Conservation (phyloP, 2,113 vertebrate genomes). For the Osmerus mordax region DNA sequence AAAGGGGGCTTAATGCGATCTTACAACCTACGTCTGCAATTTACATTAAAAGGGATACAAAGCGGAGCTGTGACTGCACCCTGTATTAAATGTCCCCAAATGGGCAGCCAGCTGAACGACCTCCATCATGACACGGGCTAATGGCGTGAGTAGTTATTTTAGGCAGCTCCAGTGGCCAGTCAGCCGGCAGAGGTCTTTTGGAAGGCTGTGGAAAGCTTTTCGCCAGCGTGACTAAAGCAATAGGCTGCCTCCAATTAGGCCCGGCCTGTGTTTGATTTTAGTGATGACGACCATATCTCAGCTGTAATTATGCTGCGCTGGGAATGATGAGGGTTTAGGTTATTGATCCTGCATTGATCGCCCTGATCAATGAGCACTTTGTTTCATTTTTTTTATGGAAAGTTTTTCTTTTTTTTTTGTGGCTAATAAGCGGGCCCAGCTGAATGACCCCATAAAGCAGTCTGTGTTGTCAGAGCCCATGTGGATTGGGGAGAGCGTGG, state of each 20-base stretch:
- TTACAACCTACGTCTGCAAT: slow-evolving; percentile 41
- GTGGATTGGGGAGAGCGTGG: slow-evolving; percentile 42
- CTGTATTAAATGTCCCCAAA: slow-evolving; percentile 61
- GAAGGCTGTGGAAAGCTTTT: slow-evolving; percentile 52
- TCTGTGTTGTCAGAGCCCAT: slow-evolving; percentile 31
- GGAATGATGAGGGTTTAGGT: slow-evolving; percentile 78
- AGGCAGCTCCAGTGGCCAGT: slow-evolving; percentile 41
- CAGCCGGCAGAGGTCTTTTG: slow-evolving; percentile 57
- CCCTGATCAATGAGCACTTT: slow-evolving; percentile 76
- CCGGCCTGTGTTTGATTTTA: slow-evolving; percentile 66
- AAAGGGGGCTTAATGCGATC: slow-evolving; percentile 42
- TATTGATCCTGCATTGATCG: slow-evolving; percentile 76
- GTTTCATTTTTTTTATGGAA: slow-evolving; percentile 69
- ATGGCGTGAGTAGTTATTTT: slow-evolving; percentile 67
- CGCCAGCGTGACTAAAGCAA: slow-evolving; percentile 55
- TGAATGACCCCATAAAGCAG: slow-evolving; percentile 50
- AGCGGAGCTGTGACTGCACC: slow-evolving; percentile 39
- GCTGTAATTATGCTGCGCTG: slow-evolving; percentile 71
- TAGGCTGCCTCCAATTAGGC: slow-evolving; percentile 70
- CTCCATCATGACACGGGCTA: slow-evolving; percentile 63
- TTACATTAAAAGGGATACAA: slow-evolving; percentile 48
- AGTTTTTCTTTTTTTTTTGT: slow-evolving; percentile 56
- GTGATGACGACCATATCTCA: slow-evolving; percentile 75
- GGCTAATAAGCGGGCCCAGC: slow-evolving; percentile 60
- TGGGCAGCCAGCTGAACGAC: slow-evolving; percentile 56